A percentile compares a stretch with the other conserved stretches of the same genome.
Evolutionary conservation across 2,113 vertebrate genomes (phyloP).

Genomic region (Mohoua ochrocephala): DNA sequence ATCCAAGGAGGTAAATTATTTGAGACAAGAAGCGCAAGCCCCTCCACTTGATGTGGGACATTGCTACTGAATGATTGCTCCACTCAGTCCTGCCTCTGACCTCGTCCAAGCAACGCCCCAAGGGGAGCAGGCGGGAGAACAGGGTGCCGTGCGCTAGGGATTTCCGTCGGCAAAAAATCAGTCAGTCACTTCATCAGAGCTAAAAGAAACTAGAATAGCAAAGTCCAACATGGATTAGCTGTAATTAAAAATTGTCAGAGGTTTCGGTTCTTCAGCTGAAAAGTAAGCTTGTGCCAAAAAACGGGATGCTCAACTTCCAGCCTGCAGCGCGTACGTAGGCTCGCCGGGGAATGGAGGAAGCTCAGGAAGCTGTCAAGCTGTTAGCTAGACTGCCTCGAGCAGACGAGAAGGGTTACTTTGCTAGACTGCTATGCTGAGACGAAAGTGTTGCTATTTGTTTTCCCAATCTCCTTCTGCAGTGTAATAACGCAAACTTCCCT

Average conservation of each 20-base stretch:
- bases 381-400: neutral
- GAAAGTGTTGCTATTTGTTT: neutral
- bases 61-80: accelerated
- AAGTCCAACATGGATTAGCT: neutral
- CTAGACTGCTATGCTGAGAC: neutral
- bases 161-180: neutral
- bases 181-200: neutral
- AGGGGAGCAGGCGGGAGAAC: neutral
- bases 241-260: neutral
- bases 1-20: accelerated
- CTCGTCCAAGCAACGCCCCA: accelerated
- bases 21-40: neutral
- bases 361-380: slow-evolving; percentile 15
- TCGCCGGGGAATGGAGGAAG: neutral
- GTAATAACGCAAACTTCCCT: neutral
- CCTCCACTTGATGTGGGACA: neutral
- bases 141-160: neutral
- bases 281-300: neutral
- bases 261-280: neutral
- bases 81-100: neutral
- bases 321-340: neutral
- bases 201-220: neutral
- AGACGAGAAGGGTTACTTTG: neutral
- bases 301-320: neutral
- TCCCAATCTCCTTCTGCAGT: neutral